Evolutionary conservation across 1,140 invertebrate species (phyloP).

Genomic region (Scaptodrosophila lebanonensis): DNA sequence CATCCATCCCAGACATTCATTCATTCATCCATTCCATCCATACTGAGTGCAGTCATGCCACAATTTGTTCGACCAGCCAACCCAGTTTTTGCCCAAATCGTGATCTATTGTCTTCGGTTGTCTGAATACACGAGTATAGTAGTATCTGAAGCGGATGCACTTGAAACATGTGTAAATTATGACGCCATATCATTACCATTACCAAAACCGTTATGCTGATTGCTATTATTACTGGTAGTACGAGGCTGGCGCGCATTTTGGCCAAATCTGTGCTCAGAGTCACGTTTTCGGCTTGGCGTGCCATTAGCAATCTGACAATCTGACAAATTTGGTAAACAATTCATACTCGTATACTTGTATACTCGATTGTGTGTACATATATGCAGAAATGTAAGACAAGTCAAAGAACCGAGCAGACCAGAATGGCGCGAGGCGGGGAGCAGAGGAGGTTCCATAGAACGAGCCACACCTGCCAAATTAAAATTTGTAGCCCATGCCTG

Average conservation of each 20-base stretch:
- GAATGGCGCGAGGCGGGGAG: too few relatives aligned
- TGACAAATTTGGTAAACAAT: slow-evolving; percentile 44
- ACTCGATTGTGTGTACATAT: too few relatives aligned
- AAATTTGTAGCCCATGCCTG: too few relatives aligned
- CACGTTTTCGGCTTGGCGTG: slow-evolving; percentile 31
- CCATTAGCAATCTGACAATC: slow-evolving; percentile 38
- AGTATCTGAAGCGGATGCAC: slow-evolving; percentile 60
- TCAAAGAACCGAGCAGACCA: too few relatives aligned
- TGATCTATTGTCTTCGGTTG: slow-evolving; percentile 33
- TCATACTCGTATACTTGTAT: too few relatives aligned
- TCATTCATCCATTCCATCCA: too few relatives aligned
- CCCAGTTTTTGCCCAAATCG: slow-evolving; percentile 47
- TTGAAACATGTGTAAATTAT: slow-evolving; percentile 71
- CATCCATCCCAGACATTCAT: too few relatives aligned
- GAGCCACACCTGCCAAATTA: too few relatives aligned
- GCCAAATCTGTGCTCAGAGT: slow-evolving; percentile 35
- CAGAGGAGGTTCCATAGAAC: too few relatives aligned
- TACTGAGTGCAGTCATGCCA: not conserved
- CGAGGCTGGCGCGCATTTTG: slow-evolving; percentile 19
- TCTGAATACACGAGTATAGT: not conserved
- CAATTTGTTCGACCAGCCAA: slow-evolving; percentile 28
- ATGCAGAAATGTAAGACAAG: too few relatives aligned
- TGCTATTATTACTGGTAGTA: slow-evolving; percentile 38
- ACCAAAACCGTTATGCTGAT: slow-evolving; percentile 50
- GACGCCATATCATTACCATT: slow-evolving; percentile 60